phyloP scores from a whole-genome alignment of 2,888 invertebrate species.

The Lottia gigantea region DNA sequence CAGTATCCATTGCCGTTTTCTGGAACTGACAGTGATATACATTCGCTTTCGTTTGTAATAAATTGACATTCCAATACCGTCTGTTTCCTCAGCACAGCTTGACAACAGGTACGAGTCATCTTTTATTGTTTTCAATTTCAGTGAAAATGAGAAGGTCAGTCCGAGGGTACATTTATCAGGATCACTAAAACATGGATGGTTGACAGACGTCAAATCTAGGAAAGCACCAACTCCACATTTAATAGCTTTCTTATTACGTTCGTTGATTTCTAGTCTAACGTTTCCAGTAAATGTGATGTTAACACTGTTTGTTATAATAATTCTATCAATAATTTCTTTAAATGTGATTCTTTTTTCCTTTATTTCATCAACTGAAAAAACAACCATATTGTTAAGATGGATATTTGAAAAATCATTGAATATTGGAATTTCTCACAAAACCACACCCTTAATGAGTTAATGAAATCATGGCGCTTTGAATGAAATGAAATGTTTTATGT shows the following conservation, averaged over 20 bases:
- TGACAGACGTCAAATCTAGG: slow-evolving; percentile 14
- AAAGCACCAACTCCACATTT: not conserved
- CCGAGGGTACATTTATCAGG: slow-evolving; percentile 37
- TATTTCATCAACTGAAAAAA: slow-evolving; percentile 26
- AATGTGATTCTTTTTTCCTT: slow-evolving; percentile 26
- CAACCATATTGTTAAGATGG: too few species aligned
- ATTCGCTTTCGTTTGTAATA: slow-evolving; percentile 33
- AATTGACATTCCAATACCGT: slow-evolving; percentile 33
- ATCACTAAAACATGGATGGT: slow-evolving; percentile 31
- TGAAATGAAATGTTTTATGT: too few species aligned
- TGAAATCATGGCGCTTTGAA: too few species aligned
- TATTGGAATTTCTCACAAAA: too few species aligned
- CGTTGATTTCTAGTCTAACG: slow-evolving; percentile 21
- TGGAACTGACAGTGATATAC: slow-evolving; percentile 36
- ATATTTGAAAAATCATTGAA: too few species aligned
- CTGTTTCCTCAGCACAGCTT: slow-evolving; percentile 34
- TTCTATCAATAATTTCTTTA: slow-evolving; percentile 16
- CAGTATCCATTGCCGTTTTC: slow-evolving; percentile 32
- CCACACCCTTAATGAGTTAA: too few species aligned
- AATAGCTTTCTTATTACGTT: slow-evolving; percentile 14
- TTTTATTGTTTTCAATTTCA: slow-evolving; percentile 30
- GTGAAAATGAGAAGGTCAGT: slow-evolving; percentile 32
- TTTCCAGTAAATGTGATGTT: slow-evolving; percentile 15
- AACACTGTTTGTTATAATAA: slow-evolving; percentile 25
- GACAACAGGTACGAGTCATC: slow-evolving; percentile 36